A percentile compares a stretch with the other conserved stretches of the same genome.
Conservation (phyloP, 2,113 vertebrate genomes). For the Bungarus multicinctus region DNA sequence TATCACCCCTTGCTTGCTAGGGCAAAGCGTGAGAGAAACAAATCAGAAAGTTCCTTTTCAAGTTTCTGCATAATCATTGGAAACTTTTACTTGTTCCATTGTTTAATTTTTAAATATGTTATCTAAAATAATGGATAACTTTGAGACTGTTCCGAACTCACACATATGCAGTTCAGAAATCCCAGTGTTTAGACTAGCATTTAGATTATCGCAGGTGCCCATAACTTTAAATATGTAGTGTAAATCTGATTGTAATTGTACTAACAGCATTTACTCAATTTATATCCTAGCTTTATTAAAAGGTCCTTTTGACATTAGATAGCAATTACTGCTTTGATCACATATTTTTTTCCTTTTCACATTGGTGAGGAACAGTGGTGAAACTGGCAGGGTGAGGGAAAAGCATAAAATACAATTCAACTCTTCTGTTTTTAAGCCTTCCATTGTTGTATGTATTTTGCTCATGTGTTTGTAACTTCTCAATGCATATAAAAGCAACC, state of each 20-base stretch:
- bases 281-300: background rate
- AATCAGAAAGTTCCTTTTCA: background rate
- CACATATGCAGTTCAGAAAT: background rate
- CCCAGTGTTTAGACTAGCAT: background rate
- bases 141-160: background rate
- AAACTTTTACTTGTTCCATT: background rate
- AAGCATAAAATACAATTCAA: background rate
- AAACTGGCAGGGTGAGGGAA: background rate
- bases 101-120: background rate
- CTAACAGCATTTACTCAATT: background rate
- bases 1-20: background rate
- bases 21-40: background rate
- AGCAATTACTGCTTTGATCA: background rate
- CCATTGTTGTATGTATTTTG: background rate
- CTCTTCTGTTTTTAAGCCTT: background rate
- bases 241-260: background rate
- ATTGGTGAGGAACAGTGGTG: background rate
- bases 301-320: background rate
- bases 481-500: background rate
- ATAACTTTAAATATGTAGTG: background rate
- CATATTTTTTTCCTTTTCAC: background rate
- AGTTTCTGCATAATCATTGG: background rate
- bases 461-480: background rate
- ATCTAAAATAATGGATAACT: background rate
- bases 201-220: background rate